Evolutionary conservation across 2,888 invertebrate species (phyloP).

Genomic region (Panorpa germanica): DNA sequence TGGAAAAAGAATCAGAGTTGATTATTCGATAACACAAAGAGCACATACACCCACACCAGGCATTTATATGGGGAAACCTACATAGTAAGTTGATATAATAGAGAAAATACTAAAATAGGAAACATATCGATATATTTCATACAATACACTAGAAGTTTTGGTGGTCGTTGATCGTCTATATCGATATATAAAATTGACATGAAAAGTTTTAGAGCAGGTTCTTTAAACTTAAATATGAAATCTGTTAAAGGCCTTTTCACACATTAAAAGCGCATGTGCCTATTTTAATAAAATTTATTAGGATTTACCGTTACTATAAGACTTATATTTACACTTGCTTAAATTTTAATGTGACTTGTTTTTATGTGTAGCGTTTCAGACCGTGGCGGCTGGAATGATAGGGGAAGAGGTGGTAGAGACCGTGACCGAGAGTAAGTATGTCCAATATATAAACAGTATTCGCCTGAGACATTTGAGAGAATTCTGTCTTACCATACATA

Average conservation of each 20-base stretch:
- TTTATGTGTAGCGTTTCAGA: slow-evolving; percentile 22
- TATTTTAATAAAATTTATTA: slow-evolving; percentile 6
- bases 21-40: slow-evolving; percentile 87
- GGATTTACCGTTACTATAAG: slow-evolving; percentile 2
- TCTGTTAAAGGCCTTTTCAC: slow-evolving; percentile 17
- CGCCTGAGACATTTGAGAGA: too few relatives aligned
- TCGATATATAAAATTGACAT: background rate
- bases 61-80: slow-evolving; percentile 90
- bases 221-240: slow-evolving; percentile 12
- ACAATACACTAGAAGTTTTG: slow-evolving; percentile 3
- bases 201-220: slow-evolving; percentile 8
- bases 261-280: slow-evolving; percentile 12
- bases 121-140: background rate
- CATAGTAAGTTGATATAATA: slow-evolving; percentile 34
- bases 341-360: slow-evolving; percentile 12
- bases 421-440: slow-evolving; percentile 37
- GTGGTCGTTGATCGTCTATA: slow-evolving; percentile 1
- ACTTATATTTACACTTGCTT: slow-evolving; percentile 3
- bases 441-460: too few relatives aligned
- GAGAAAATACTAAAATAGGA: background rate
- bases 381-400: slow-evolving; percentile 28
- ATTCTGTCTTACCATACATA: too few relatives aligned
- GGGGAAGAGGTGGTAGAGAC: slow-evolving; percentile 29
- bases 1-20: slow-evolving; percentile 81
- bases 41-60: slow-evolving; percentile 97